Evolutionary conservation across 2,113 vertebrate genomes (phyloP).

Genomic region (Burhinus oedicnemus): DNA sequence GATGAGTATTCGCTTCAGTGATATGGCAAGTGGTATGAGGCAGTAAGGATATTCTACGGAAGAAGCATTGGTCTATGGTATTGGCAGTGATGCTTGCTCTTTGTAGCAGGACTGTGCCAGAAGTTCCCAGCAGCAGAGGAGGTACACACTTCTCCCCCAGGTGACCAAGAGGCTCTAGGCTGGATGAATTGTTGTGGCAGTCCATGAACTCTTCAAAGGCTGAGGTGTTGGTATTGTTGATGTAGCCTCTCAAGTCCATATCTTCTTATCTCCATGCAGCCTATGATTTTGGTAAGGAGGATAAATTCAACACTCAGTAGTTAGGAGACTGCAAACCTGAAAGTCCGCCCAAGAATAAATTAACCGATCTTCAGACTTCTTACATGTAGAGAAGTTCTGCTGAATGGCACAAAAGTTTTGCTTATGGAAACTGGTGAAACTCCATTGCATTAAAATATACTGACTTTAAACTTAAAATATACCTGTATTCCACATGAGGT

Average conservation of each 20-base stretch:
- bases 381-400: background rate
- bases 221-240: background rate
- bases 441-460: background rate
- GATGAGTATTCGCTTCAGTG: background rate
- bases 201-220: background rate
- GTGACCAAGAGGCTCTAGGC: background rate
- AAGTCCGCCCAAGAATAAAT: background rate
- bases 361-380: background rate
- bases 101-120: background rate
- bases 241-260: background rate
- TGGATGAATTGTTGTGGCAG: background rate
- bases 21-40: background rate
- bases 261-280: background rate
- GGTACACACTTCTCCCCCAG: background rate
- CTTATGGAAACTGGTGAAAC: background rate
- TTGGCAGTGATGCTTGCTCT: background rate
- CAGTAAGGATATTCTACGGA: background rate
- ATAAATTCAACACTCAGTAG: background rate
- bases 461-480: background rate
- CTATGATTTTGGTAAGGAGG: background rate
- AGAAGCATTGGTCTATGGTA: background rate
- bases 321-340: background rate
- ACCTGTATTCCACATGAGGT: fast-evolving
- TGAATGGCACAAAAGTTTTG: background rate
- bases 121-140: background rate